Base-by-base conservation (phyloP, 2,113 vertebrate genomes). In the Ptyas mucosa region DNA sequence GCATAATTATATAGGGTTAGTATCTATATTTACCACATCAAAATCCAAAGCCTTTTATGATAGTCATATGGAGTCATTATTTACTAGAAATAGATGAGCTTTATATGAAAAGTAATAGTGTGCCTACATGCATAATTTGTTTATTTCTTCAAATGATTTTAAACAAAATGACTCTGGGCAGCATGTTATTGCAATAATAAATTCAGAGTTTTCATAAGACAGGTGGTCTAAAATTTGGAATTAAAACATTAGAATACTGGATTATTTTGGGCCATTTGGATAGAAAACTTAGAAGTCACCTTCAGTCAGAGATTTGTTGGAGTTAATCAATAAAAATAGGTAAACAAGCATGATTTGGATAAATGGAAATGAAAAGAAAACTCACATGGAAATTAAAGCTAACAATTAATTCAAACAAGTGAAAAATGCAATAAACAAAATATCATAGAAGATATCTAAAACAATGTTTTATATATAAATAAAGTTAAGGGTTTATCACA, bases 1-100 rank as follows among this genome's bases (percentile, higher is more conserved):
- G 57, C 92, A 94, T 96, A 95, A 96, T 97, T 96, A 95, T 95
- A 95, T 90, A 18, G 54, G 52, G 15, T 86, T 96, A 94, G 94
- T 94, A 95, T 94, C 90, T 55, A 85, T 91, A 90, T 89, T 85
- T 95, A 88, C 6, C 89, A 46, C 0, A 26, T 0, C 54, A 75
- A 29, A 0, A 53, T 81, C 53, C 39, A 91, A 26, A 15, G 49
- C n/a, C 0, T 92, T 95, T 93, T 94, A 18, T 81, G 91, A 87
- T 85, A 89, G 18, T 85, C 93, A 87, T 39, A 8, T 52, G 34
- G 1, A 0, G 51, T 86, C 8, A 69, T 75, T 92, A 39, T 69
- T 88, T 29, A 24, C 26, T 86, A 75, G 90, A 94, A 93, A 51
- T 52, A 81, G 39, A 3, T 93, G 90, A 34, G 15, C n/a, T 75